phyloP scores from a whole-genome alignment of 2,113 vertebrate species.

The Brienomyrus longianalis region DNA sequence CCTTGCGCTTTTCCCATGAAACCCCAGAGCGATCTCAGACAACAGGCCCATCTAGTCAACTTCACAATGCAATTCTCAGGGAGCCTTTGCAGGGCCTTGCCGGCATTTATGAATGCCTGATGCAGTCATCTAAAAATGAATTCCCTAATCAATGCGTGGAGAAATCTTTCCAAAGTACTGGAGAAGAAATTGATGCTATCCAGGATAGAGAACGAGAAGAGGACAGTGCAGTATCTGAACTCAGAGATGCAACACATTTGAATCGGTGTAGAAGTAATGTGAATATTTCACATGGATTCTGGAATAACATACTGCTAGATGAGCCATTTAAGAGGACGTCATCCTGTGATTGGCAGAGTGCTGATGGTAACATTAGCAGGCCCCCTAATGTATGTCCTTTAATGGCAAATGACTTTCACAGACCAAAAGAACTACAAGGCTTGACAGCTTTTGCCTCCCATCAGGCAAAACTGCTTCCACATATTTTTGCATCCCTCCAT shows the following conservation, averaged over 20 bases:
- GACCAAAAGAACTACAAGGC: constrained; percentile 6
- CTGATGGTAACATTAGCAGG: not conserved
- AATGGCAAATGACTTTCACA: not conserved
- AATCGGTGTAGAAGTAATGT: not conserved
- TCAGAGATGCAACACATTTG: not conserved
- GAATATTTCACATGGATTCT: not conserved
- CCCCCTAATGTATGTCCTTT: not conserved
- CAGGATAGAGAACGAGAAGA: not conserved
- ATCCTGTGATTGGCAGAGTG: not conserved
- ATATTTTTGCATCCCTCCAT: not conserved
- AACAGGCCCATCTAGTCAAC: not conserved
- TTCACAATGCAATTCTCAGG: not conserved
- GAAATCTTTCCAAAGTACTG: not conserved
- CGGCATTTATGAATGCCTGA: not conserved
- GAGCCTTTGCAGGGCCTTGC: not conserved
- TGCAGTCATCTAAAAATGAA: not conserved
- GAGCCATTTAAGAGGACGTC: not conserved
- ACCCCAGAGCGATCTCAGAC: not conserved
- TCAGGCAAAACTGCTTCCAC: not conserved
- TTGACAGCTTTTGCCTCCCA: not conserved
- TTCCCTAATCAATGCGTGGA: not conserved
- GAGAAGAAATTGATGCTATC: not conserved
- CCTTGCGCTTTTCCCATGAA: not conserved
- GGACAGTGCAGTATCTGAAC: not conserved
- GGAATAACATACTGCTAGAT: not conserved